Base-by-base conservation (phyloP, 2,113 vertebrate species). In the Anas platyrhynchos region DNA sequence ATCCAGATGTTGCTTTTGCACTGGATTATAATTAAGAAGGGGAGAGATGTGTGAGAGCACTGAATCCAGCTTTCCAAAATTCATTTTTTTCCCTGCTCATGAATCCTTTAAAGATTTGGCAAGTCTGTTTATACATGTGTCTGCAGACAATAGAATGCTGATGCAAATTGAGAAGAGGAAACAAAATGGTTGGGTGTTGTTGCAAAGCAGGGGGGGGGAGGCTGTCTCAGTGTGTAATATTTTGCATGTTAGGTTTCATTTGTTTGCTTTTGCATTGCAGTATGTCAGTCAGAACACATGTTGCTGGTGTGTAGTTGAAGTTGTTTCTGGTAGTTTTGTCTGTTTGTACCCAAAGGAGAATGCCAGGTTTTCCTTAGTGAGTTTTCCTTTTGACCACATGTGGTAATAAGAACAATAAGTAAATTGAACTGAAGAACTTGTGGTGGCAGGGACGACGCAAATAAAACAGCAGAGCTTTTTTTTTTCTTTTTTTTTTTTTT, bases 141-240 rank as follows among this genome's bases (percentile, higher is more conserved):
- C 78, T 92, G 14, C 62, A 87, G 77, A 96, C 93, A 87, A 76
- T 73, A 94, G 88, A 76, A 74, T 59, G 59, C 88, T 73, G 58
- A 91, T 92, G 66, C 71, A 82, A 94, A 89, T 15, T 76, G 83
- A 86, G 81, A 93, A 38, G 71, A 91, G 77, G 58, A 77, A 87
- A 69, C 54, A 84, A 56, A 95, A 83, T 91, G 58, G 62, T 58
- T 73, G 73, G 11, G 38, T 85, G 59, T 58, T 96, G 63, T 72
- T 92, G 67, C 66, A 58, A 34, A 73, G 46, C 20, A 48, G 62
- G 22, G 7, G 9, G 13, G 31, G 16, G 31, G 13, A 76, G 52
- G n/a, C 50, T 77, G 48, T 58, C 54, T 75, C 84, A 79, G 56
- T 76, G 69, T n/a, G 36, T 36, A 59, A 29, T 44, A 21, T 73